Evolutionary conservation across 2,797 vertebrate species (phyloP).

Genomic region (Eptatretus atami): DNA sequence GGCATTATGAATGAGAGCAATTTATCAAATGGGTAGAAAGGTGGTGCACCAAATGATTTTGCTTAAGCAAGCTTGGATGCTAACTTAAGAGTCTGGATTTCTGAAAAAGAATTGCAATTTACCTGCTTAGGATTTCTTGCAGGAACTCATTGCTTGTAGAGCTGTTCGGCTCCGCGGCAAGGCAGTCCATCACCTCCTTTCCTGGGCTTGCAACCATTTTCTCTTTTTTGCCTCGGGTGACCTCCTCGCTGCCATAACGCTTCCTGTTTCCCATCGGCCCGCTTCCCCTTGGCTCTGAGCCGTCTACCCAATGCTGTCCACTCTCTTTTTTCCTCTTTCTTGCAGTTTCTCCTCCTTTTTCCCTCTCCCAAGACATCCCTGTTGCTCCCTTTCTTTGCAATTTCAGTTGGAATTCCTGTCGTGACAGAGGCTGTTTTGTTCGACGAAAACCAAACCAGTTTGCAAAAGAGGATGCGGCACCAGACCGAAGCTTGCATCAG

Average conservation of each 20-base stretch:
- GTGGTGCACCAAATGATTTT: no score
- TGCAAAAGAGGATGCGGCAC: constrained; percentile 30
- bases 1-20: no score
- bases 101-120: constrained; percentile 3
- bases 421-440: constrained; percentile 37
- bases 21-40: no score
- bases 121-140: constrained; percentile 52
- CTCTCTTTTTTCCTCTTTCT: constrained; percentile 47
- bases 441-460: constrained; percentile 67
- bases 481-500: constrained; percentile 30
- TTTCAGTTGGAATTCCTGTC: neutral
- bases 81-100: no score
- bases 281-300: neutral
- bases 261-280: neutral
- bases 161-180: constrained; percentile 13
- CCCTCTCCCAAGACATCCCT: neutral
- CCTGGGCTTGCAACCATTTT: neutral
- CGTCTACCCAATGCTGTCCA: neutral
- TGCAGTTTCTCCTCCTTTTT: constrained; percentile 24
- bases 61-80: no score
- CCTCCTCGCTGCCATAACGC: neutral
- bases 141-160: constrained; percentile 36
- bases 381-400: neutral
- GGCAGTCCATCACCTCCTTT: neutral
- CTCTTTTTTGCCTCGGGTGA: neutral